Evolutionary conservation across 2,797 vertebrate species (phyloP), one percentile per base, ranked within the genome.

Genomic region (Mus spretus): DNA sequence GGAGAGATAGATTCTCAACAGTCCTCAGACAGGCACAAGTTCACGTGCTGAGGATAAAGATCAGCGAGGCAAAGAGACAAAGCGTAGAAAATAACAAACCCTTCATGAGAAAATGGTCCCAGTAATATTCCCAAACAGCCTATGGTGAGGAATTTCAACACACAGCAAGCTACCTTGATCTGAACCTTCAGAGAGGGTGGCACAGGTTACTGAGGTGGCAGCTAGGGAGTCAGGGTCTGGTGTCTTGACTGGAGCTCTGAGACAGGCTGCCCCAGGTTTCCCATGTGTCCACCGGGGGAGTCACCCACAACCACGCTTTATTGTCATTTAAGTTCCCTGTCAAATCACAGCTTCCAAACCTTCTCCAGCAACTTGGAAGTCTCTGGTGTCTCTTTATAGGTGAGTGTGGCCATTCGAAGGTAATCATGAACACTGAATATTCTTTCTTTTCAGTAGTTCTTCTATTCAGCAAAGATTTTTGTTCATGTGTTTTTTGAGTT

Each of bases 41-140:
- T 87, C 81, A 83, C 5, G 91, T 80, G n/a, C n/a, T 90, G 53
- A 90, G 15, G 14, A 77, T 40, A 89, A 80, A 61, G 9, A 93
- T 55, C 89, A 81, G 0, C 26, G 11, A 93, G 77, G 83, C 31
- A 57, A 61, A 87, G 28, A 84, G 93, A 80, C 19, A 37, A 85
- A 85, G 22, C 70, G 57, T 81, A 61, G 28, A 90, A 91, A 89
- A 79, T 26, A 95, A 65, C 14, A 26, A 17, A 59, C 47, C 24
- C 40, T 74, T 34, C 75, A 72, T 14, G 50, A 92, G 61, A 19
- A 65, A 65, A 87, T 0, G 72, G 44, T 26, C 17, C 26, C 37
- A 59, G 28, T 74, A 75, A 74, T 80, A 96, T 53, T 75, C 93
- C 40, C 65, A 47, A 92, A 65, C 15, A 83, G 78, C 40, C 67